Base-by-base conservation (phyloP, 92 coral and sea anemone genomes). In the Plumapathes pennacea region DNA sequence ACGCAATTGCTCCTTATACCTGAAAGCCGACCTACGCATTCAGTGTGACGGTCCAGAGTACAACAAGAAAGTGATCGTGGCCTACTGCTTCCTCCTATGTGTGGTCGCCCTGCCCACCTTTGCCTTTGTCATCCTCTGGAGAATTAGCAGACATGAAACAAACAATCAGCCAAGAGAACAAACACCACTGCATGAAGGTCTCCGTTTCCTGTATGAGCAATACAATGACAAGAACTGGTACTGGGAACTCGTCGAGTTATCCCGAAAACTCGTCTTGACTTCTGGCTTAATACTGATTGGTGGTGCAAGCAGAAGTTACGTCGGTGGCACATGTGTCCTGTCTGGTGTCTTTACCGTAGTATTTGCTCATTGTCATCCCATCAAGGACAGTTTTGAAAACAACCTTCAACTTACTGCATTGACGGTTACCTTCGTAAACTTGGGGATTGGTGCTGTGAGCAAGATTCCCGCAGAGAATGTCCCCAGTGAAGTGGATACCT, bases 191-290 rank as follows among this genome's bases (percentile, higher is more conserved):
- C 9, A 11, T 5, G 29, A 38, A 13, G 59, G 42, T 18, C 36
- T 52, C 12, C 14, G 50, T 25, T 64, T 64, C 40, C 62, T 64
- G 21, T 52, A 45, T 38, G 72, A 64, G 40, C 49, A 64, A 12
- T 64, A 64, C 27, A 48, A 23, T 21, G 40, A 38, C 15, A 34
- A 51, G 4, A n/a, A 22, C 40, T 64, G 72, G 72, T 64, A 20
- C 53, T 64, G 72, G 71, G 72, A 64, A 19, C 23, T 52, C 10
- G 30, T 64, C 20, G 72, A 64, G 58, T 23, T 64, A 36, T 27
- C 47, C 17, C 61, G 72, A 7, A 64, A 64, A 38, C 18, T 64
- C 14, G 50, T 64, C 62, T 48, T 64, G 24, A 64, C 72, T 17
- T 38, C 72, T 38, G 72, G 61, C 2, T 31, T 64, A 26, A 39